phyloP scores from a whole-genome alignment of 1,140 invertebrate species.

The Pseudomyrmex pallidus region DNA sequence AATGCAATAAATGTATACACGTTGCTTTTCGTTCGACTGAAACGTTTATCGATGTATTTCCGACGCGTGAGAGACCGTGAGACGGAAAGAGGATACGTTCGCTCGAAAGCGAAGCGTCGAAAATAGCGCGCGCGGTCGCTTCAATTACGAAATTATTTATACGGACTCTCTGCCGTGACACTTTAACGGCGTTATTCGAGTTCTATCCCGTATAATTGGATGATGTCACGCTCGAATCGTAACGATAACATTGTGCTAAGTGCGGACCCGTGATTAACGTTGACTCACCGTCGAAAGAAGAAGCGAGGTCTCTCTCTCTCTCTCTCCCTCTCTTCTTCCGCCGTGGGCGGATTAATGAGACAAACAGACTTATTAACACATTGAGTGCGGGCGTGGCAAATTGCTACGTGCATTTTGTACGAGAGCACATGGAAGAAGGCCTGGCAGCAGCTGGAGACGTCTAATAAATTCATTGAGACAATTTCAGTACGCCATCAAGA shows the following conservation, averaged over 20 bases:
- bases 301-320: slow-evolving; percentile 10
- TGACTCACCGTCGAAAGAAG: slow-evolving; percentile 45
- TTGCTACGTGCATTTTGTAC: background rate
- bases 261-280: slow-evolving; percentile 43
- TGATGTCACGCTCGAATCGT: slow-evolving; percentile 40
- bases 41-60: slow-evolving; percentile 11
- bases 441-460: background rate
- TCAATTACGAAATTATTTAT: background rate
- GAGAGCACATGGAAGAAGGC: background rate
- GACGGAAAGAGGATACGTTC: background rate
- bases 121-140: background rate
- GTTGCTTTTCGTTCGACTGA: too few species aligned
- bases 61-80: background rate
- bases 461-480: background rate
- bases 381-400: slow-evolving; percentile 32
- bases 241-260: slow-evolving; percentile 18
- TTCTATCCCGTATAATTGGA: slow-evolving; percentile 17
- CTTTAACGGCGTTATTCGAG: slow-evolving; percentile 32
- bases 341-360: slow-evolving; percentile 40
- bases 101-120: background rate
- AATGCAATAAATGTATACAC: background rate
- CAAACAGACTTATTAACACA: slow-evolving; percentile 42
- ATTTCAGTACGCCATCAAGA: background rate
- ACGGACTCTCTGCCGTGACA: too few species aligned
- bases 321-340: background rate